Conservation (phyloP, 1,140 invertebrate genomes). For the Eupeodes corollae region DNA sequence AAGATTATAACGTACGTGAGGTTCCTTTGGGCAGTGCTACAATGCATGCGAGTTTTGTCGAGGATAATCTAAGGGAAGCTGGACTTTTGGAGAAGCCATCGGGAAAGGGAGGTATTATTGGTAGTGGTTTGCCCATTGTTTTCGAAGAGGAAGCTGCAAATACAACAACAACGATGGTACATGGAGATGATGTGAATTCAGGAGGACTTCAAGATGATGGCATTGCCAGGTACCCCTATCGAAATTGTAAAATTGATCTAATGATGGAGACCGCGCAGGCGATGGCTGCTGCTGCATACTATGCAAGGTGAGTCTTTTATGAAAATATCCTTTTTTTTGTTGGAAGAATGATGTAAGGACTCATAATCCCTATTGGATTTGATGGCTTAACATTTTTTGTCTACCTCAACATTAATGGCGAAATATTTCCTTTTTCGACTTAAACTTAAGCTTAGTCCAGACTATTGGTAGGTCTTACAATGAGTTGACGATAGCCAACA, state of each 20-base stretch:
- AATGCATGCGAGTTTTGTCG: neutral
- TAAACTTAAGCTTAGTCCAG: too few species aligned
- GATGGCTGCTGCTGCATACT: slow-evolving; percentile 16
- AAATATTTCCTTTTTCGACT: too few species aligned
- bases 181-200: neutral
- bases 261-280: slow-evolving; percentile 14
- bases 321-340: too few species aligned
- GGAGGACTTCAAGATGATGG: slow-evolving; percentile 2
- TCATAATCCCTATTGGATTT: too few species aligned
- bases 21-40: too few species aligned
- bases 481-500: too few species aligned
- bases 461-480: too few species aligned
- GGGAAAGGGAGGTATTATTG: too few species aligned
- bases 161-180: slow-evolving; percentile 5
- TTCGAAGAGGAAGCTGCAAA: slow-evolving; percentile 10
- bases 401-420: too few species aligned
- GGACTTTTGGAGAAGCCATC: neutral
- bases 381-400: too few species aligned
- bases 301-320: slow-evolving; percentile 12
- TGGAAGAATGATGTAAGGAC: too few species aligned
- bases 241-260: slow-evolving; percentile 16
- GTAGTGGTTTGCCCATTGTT: slow-evolving; percentile 8
- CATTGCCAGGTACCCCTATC: slow-evolving; percentile 11
- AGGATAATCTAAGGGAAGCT: neutral
- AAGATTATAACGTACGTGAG: too few species aligned